Evolutionary conservation across 2,888 invertebrate species (phyloP).

Genomic region (Polylopha cassiicola): DNA sequence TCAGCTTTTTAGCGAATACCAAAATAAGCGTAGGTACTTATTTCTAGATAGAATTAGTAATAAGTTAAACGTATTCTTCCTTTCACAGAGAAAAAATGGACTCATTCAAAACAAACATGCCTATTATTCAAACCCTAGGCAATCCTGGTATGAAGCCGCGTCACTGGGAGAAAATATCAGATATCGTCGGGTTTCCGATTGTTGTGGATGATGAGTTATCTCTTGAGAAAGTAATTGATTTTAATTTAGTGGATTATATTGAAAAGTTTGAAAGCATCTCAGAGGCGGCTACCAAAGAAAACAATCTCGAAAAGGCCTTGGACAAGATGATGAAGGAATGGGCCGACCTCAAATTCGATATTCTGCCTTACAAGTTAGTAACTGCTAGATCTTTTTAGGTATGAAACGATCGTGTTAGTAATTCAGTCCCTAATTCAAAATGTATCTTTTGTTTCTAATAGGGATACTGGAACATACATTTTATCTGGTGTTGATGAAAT

Average conservation of each 20-base stretch:
- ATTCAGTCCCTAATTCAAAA: not conserved
- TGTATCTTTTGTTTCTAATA: constrained; percentile 36
- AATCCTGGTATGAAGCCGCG: constrained; percentile 95
- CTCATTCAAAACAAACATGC: constrained; percentile 90
- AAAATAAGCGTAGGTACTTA: no score
- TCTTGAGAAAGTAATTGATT: constrained; percentile 90
- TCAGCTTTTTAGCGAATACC: no score
- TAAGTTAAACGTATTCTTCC: not conserved
- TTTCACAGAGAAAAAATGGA: constrained; percentile 83
- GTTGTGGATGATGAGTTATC: constrained; percentile 89
- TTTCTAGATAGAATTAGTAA: not conserved
- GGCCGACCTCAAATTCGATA: constrained; percentile 86
- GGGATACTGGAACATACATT: constrained; percentile 94
- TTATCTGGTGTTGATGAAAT: constrained; percentile 95
- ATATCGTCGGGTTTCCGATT: constrained; percentile 95
- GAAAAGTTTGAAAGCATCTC: constrained; percentile 94
- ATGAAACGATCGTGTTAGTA: constrained; percentile 2
- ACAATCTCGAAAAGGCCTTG: constrained; percentile 92
- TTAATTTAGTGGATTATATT: constrained; percentile 91
- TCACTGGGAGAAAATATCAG: constrained; percentile 97
- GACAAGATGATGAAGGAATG: constrained; percentile 95
- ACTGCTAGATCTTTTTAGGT: constrained; percentile 4
- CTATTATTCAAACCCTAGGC: constrained; percentile 94
- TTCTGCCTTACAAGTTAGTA: constrained; percentile 82
- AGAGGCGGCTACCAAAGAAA: constrained; percentile 97